Percentiles rank a stretch among this genome's conserved stretches.
phyloP scores from a whole-genome alignment of 2,797 vertebrate species.

The Falco naumanni region DNA sequence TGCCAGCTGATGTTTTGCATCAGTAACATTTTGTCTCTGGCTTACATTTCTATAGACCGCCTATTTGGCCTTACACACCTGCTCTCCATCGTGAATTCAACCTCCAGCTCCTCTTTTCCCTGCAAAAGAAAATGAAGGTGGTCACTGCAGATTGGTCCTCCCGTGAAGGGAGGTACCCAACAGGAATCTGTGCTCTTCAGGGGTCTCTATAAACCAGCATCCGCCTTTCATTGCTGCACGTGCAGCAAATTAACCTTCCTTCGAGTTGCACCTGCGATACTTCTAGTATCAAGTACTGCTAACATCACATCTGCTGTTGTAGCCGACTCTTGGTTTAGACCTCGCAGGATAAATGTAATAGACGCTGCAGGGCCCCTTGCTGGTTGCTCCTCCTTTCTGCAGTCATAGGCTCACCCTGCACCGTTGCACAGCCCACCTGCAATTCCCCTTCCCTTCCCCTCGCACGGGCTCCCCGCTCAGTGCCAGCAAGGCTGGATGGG shows the following conservation, averaged over 20 bases:
- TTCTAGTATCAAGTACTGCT: background rate
- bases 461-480: background rate
- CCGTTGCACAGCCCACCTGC: background rate
- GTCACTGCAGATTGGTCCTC: background rate
- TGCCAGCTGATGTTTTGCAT: background rate
- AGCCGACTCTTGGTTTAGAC: background rate
- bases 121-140: constrained; percentile 27
- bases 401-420: background rate
- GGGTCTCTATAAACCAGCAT: background rate
- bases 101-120: constrained; percentile 79
- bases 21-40: background rate
- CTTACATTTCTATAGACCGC: background rate
- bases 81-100: constrained; percentile 83
- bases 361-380: background rate
- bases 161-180: background rate
- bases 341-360: background rate
- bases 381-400: background rate
- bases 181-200: background rate
- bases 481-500: background rate
- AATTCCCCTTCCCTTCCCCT: background rate
- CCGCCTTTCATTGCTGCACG: background rate
- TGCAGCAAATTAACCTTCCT: background rate
- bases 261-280: background rate
- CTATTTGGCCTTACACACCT: constrained; percentile 72
- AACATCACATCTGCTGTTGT: background rate